Percentiles rank a stretch among this genome's conserved stretches.
Conservation (phyloP, 2,113 vertebrate genomes). For the Leptobrachium ailaonicum region DNA sequence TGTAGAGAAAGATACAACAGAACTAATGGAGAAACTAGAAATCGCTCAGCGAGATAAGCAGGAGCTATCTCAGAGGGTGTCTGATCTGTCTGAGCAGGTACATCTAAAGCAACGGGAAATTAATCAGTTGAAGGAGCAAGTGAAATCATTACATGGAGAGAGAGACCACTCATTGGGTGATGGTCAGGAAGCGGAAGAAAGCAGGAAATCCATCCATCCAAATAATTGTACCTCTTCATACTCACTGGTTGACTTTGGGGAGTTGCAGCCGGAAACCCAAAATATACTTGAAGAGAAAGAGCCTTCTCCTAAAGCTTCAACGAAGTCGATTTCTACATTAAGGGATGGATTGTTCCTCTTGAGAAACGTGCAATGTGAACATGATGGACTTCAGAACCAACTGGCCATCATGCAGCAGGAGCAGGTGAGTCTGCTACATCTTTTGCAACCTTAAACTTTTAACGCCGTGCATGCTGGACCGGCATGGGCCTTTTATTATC, state of each 20-base stretch:
- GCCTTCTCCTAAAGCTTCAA: conserved; percentile 50
- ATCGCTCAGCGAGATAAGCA: conserved; percentile 77
- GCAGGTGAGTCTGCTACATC: conserved; percentile 64
- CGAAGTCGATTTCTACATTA: conserved; percentile 55
- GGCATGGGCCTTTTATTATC: too few relatives aligned
- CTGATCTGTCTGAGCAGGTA: conserved; percentile 74
- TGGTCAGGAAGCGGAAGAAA: conserved; percentile 58
- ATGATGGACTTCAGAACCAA: conserved; percentile 69
- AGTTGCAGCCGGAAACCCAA: conserved; percentile 37
- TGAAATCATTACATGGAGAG: conserved; percentile 68
- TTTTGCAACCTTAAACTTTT: too few relatives aligned
- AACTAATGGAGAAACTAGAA: conserved; percentile 90
- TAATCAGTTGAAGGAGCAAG: conserved; percentile 69
- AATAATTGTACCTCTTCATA: not conserved
- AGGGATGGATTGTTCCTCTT: conserved; percentile 54
- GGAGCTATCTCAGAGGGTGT: conserved; percentile 73
- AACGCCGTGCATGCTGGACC: too few relatives aligned
- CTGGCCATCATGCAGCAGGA: conserved; percentile 67
- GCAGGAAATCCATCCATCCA: not conserved
- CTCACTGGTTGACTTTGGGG: not conserved
- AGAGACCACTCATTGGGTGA: conserved; percentile 63
- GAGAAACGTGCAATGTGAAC: conserved; percentile 57
- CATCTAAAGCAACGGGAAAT: conserved; percentile 70
- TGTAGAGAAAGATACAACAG: conserved; percentile 80
- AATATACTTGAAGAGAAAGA: conserved; percentile 56